Evolutionary conservation across 2,797 vertebrate species (phyloP).

Genomic region (Amniataba percoides): DNA sequence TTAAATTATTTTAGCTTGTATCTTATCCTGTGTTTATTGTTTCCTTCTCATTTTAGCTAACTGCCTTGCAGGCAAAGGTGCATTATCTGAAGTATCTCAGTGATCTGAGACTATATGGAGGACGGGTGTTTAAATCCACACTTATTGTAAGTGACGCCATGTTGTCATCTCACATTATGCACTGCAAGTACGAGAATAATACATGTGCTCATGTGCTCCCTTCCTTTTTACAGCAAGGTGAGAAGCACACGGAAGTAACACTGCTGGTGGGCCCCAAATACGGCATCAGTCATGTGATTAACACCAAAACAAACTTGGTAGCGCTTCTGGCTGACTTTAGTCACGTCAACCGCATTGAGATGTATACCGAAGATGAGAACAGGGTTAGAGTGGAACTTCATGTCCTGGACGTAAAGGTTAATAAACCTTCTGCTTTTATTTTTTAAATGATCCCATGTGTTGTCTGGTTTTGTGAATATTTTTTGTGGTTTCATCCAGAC

Average conservation of each 20-base stretch:
- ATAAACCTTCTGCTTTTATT: constrained; percentile 9
- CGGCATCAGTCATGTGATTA: constrained; percentile 98
- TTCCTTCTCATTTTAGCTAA: constrained; percentile 86
- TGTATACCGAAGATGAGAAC: constrained; percentile 96
- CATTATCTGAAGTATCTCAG: constrained; percentile 99
- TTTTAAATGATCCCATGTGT: not conserved
- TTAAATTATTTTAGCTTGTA: not conserved
- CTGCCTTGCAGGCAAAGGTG: constrained; percentile 97
- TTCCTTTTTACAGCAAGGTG: constrained; percentile 91
- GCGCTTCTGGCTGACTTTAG: constrained; percentile 98
- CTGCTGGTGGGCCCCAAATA: constrained; percentile 96
- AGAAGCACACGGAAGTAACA: constrained; percentile 97
- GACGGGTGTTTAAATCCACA: constrained; percentile 95
- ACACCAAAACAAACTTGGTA: constrained; percentile 98
- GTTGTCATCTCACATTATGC: not conserved
- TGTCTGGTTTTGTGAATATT: constrained; percentile 14
- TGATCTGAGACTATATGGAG: constrained; percentile 96
- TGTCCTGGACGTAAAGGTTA: constrained; percentile 97
- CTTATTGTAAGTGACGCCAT: constrained; percentile 89
- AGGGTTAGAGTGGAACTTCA: constrained; percentile 96
- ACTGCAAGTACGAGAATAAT: too few relatives aligned
- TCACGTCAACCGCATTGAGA: constrained; percentile 98
- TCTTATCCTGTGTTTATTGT: constrained; percentile 17
- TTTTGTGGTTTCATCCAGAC: not conserved
- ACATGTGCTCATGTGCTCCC: constrained; percentile 2